phyloP scores from a whole-genome alignment of 2,797 vertebrate species.

The Brachymystax lenok region DNA sequence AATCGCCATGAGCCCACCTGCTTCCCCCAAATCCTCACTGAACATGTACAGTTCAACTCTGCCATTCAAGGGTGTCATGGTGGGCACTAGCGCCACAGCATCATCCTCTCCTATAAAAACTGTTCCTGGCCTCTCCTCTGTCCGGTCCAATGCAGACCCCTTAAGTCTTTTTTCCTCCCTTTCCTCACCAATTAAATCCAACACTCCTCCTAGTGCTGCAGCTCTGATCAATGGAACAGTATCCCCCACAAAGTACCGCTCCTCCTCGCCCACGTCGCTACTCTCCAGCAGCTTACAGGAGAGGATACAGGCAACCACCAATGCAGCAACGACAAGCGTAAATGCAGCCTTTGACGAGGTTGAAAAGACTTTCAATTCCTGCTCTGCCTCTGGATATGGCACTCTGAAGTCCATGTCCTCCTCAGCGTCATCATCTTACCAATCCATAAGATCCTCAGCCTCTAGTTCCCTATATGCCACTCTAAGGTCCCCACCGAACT shows the following conservation, averaged over 20 bases:
- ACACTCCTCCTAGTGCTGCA: conserved; percentile 81
- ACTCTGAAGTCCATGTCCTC: conserved; percentile 91
- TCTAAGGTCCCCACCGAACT: conserved; percentile 84
- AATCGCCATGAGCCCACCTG: conserved; percentile 94
- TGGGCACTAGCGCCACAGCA: conserved; percentile 80
- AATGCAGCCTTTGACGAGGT: conserved; percentile 85
- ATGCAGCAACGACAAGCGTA: conserved; percentile 86
- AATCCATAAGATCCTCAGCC: conserved; percentile 89
- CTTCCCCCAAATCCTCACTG: conserved; percentile 93
- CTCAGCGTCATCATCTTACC: conserved; percentile 90
- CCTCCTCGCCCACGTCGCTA: conserved; percentile 83
- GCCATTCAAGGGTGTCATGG: conserved; percentile 91
- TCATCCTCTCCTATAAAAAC: conserved; percentile 92
- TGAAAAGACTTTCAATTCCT: conserved; percentile 90
- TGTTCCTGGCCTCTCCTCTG: conserved; percentile 84
- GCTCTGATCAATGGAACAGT: conserved; percentile 89
- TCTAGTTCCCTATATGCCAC: conserved; percentile 89
- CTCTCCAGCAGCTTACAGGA: conserved; percentile 91
- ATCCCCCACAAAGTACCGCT: conserved; percentile 90
- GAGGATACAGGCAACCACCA: conserved; percentile 88
- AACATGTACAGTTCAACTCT: conserved; percentile 91
- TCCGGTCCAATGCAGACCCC: conserved; percentile 83
- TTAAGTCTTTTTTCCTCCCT: conserved; percentile 83
- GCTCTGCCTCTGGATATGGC: conserved; percentile 85
- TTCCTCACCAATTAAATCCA: conserved; percentile 87